Evolutionary conservation across 1,140 invertebrate genomes (phyloP), one percentile per base, ranked within the genome.

Genomic region (Drosophila rhopaloa): DNA sequence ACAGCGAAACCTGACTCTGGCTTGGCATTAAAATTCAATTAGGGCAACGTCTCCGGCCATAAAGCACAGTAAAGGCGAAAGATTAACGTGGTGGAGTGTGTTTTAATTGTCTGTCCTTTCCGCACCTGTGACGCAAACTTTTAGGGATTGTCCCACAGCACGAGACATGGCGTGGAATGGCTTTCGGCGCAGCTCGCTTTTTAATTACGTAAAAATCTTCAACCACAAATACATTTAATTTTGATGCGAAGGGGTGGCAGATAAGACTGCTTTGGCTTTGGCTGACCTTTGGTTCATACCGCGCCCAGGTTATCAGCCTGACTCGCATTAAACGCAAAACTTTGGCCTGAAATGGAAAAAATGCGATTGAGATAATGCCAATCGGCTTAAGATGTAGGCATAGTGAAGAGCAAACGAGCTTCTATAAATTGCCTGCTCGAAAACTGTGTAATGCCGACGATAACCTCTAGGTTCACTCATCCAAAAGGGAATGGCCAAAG

Each of bases 11-110:
- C 27, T 38, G 38, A 24, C 43, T 41, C 35, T 29, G 53, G 55
- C 24, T 24, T 55, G 66, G 68, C 78, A 85, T 85, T 85, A 86
- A 85, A 86, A 86, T 86, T 88, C 82, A 86, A 86, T 88, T 86
- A 82, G 79, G 72, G 43, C 67, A 76, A 67, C 59, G 65, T 71
- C 60, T 58, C 59, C 29, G 48, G 37, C 48, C 51, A 57, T 74
- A 63, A 60, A 60, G 48, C 47, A 27, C 32, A 41, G 46, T 54
- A 59, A 58, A 71, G 46, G 46, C 54, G 0, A 41, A 41, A 72
- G 55, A 46, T 71, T 71, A 71, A 40, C 24, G 37, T 56, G 29
- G 47, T n/a, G n/a, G 32, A 41, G 61, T 37, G 47, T 14, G n/a
- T 32, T 71, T 73, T 50, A 51, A 77, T 51, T 74, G 37, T 38